Percentiles rank a stretch among this genome's conserved stretches.
These are phyloP conservation scores for Phrynocephalus guinanensis DNA, from an alignment of 2,797 vertebrate species.

Conservation along the genomic window DNA sequence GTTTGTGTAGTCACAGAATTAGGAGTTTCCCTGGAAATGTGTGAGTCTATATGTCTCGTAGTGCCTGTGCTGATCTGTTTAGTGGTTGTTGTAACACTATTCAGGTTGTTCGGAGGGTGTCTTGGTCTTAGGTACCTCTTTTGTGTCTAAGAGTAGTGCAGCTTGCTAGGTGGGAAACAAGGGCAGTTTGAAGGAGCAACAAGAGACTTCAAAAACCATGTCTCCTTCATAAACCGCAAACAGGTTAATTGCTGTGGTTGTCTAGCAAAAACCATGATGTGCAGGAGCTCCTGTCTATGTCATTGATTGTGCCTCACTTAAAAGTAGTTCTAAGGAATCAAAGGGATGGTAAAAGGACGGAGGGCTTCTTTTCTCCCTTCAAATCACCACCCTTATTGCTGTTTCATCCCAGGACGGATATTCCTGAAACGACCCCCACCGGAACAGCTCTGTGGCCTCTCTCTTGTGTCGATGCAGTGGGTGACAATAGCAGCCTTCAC, in stretches of 20 bases:
- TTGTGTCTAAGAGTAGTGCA: neutral
- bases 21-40: neutral
- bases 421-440: slow-evolving; percentile 58
- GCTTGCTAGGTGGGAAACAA: neutral
- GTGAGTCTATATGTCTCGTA: neutral
- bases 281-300: neutral
- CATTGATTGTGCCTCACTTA: neutral
- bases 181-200: neutral
- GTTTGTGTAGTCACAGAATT: too few species aligned
- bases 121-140: neutral
- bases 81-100: too few species aligned
- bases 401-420: slow-evolving; percentile 59
- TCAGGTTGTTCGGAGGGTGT: neutral
- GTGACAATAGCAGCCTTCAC: slow-evolving; percentile 27
- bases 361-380: neutral
- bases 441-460: slow-evolving; percentile 65
- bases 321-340: neutral
- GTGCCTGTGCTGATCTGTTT: neutral
- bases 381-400: neutral
- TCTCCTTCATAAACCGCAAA: neutral
- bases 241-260: neutral
- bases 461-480: slow-evolving; percentile 55
- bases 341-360: too few species aligned
- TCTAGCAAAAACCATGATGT: neutral
- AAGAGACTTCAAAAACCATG: neutral